Evolutionary conservation across 2,113 vertebrate species (phyloP).

Genomic region (Caranx ignobilis): DNA sequence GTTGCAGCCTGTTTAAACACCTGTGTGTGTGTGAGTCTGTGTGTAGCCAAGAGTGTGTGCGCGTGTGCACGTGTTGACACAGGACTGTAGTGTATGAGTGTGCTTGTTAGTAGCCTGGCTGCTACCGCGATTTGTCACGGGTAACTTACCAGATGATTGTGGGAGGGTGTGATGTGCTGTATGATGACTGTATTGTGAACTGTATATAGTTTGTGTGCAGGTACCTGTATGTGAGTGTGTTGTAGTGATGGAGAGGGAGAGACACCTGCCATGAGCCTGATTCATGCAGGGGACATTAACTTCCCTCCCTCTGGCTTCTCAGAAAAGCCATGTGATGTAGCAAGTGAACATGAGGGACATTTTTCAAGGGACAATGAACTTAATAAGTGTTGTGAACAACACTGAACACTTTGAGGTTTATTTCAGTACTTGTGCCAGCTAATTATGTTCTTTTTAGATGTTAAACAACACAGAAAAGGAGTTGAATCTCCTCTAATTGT

Average conservation of each 20-base stretch:
- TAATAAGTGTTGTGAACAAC: conserved; percentile 31
- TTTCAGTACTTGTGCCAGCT: neutral
- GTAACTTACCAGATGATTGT: conserved; percentile 56
- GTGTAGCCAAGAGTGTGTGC: conserved; percentile 5
- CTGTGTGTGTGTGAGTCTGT: conserved; percentile 3
- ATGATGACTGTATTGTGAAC: conserved; percentile 6
- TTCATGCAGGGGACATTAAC: neutral
- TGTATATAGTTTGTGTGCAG: neutral
- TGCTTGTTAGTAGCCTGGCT: conserved; percentile 50
- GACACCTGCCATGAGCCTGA: conserved; percentile 8
- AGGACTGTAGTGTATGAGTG: conserved; percentile 21
- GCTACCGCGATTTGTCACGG: conserved; percentile 41
- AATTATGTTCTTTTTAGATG: conserved; percentile 33
- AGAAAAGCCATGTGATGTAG: conserved; percentile 49
- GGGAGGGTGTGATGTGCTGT: conserved; percentile 46
- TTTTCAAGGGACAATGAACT: conserved; percentile 52
- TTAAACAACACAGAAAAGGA: conserved; percentile 11
- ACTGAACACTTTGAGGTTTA: conserved; percentile 16
- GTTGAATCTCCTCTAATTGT: neutral
- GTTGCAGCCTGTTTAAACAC: conserved; percentile 57
- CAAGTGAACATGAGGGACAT: conserved; percentile 9
- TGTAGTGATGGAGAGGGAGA: neutral
- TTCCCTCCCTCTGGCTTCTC: conserved; percentile 38
- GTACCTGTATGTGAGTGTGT: neutral
- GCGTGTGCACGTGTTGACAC: conserved; percentile 19